phyloP scores from a whole-genome alignment of 2,797 vertebrate species.

The Ctenosaura bakeri region DNA sequence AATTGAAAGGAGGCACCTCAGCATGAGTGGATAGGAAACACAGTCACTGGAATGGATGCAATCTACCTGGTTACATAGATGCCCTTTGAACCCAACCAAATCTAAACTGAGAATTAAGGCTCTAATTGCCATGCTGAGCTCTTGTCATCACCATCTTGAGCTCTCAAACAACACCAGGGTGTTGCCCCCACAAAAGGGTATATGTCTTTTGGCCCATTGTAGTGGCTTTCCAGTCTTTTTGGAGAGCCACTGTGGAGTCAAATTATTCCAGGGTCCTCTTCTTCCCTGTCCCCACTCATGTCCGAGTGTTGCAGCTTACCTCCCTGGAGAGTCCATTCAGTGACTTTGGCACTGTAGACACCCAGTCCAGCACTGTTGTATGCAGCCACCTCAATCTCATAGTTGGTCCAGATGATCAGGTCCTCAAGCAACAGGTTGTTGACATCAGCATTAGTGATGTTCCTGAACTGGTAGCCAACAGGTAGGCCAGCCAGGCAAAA shows the following conservation, averaged over 20 bases:
- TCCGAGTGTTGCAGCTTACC: constrained; percentile 81
- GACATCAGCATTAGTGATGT: constrained; percentile 92
- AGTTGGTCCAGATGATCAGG: constrained; percentile 99
- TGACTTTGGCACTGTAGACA: constrained; percentile 93
- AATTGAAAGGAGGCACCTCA: not conserved
- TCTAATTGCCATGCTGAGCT: not conserved
- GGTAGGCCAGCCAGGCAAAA: constrained; percentile 95
- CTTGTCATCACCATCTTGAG: not conserved
- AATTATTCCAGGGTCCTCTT: not conserved
- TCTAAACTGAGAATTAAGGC: not conserved
- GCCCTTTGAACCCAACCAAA: not conserved
- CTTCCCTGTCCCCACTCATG: accelerated
- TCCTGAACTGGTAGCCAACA: constrained; percentile 95
- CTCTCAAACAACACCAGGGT: not conserved
- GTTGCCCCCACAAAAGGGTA: too few species aligned
- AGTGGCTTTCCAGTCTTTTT: not conserved
- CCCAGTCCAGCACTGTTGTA: constrained; percentile 96
- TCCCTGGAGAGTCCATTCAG: constrained; percentile 98
- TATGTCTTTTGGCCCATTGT: accelerated
- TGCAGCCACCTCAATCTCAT: constrained; percentile 96
- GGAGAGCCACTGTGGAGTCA: accelerated
- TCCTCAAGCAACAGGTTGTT: constrained; percentile 95
- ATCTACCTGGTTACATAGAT: not conserved
- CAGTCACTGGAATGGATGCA: not conserved
- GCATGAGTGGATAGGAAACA: not conserved